These are phyloP conservation scores for Carollia perspicillata DNA, from an alignment of 2,113 vertebrate genomes.

Conservation along the genomic window DNA sequence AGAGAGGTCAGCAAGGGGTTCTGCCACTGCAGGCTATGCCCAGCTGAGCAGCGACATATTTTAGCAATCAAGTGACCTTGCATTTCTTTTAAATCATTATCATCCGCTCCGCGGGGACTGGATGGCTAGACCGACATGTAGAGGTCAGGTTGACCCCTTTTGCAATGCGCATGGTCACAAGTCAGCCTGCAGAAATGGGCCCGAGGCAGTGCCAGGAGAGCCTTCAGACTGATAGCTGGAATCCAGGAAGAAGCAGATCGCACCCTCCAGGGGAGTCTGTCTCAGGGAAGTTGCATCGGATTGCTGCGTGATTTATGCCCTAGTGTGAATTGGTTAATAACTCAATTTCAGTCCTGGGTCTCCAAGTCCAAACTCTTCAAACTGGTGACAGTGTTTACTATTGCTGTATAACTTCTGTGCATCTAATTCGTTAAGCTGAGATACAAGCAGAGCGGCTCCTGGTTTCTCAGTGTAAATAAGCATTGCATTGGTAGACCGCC, in stretches of 20 bases:
- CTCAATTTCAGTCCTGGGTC: neutral
- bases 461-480: conserved; percentile 15
- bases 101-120: neutral
- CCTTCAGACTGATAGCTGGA: neutral
- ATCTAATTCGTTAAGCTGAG: conserved; percentile 25
- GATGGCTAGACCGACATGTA: conserved; percentile 1
- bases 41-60: neutral
- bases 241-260: neutral
- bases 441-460: neutral
- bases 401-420: neutral
- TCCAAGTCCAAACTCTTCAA: conserved; percentile 13
- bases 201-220: neutral
- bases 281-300: neutral
- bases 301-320: neutral
- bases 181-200: conserved; percentile 4
- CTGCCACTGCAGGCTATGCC: neutral
- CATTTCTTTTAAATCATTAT: neutral
- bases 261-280: neutral
- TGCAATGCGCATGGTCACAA: neutral
- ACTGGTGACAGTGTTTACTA: conserved; percentile 31
- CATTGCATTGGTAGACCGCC: neutral
- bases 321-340: conserved; percentile 16
- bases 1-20: neutral
- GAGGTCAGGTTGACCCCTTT: conserved; percentile 35
- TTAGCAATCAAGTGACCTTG: neutral